Evolutionary conservation across 1,140 invertebrate genomes (phyloP).

Genomic region (Gryon sp.): DNA sequence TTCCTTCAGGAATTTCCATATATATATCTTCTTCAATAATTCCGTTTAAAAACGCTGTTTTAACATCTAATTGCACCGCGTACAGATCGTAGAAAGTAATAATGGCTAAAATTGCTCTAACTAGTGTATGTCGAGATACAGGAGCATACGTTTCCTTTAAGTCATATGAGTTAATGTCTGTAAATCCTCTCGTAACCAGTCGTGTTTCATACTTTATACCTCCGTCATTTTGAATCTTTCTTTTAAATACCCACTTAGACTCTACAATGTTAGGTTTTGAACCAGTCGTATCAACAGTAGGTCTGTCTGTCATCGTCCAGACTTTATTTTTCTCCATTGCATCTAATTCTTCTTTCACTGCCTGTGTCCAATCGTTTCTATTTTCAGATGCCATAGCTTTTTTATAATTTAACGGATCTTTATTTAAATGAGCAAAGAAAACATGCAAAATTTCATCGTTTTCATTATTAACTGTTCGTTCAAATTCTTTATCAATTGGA

Average conservation of each 20-base stretch:
- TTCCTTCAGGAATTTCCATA: too few species aligned
- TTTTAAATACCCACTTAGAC: constrained; percentile 12
- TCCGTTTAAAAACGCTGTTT: too few species aligned
- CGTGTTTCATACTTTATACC: too few species aligned
- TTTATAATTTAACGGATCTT: constrained; percentile 8
- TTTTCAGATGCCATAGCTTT: constrained; percentile 15
- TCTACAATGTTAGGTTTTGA: constrained; percentile 8
- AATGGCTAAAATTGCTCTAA: too few species aligned
- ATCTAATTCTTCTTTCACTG: constrained; percentile 9
- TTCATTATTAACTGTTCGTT: neutral
- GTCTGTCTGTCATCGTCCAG: neutral
- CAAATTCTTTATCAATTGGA: neutral
- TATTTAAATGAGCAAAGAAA: constrained; percentile 4
- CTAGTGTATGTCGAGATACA: too few species aligned
- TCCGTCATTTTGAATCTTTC: too few species aligned
- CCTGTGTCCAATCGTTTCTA: constrained; percentile 1
- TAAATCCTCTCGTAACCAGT: too few species aligned
- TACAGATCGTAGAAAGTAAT: too few species aligned
- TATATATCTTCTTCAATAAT: too few species aligned
- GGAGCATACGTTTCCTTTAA: too few species aligned
- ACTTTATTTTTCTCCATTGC: constrained; percentile 23
- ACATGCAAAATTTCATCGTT: neutral
- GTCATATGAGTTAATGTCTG: too few species aligned
- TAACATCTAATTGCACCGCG: too few species aligned
- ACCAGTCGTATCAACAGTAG: neutral